Evolutionary conservation across 2,888 invertebrate genomes (phyloP).

Genomic region (Dioctria linearis): DNA sequence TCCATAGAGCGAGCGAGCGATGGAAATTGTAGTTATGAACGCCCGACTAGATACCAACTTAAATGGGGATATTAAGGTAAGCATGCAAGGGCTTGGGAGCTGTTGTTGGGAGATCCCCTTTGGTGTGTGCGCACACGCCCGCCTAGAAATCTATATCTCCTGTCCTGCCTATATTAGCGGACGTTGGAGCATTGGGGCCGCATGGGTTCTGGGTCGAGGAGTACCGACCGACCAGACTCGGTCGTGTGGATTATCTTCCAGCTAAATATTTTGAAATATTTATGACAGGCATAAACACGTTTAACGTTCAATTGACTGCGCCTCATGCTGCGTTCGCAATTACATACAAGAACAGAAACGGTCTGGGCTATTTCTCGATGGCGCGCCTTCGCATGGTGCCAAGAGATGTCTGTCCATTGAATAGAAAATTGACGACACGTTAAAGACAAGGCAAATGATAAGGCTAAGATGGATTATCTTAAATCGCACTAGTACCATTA

Average conservation of each 20-base stretch:
- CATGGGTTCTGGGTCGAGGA: constrained; percentile 6
- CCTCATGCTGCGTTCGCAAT: constrained; percentile 48
- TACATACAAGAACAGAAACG: not conserved
- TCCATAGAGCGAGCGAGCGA: constrained; percentile 1
- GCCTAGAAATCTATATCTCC: not conserved
- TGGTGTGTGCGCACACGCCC: constrained; percentile 20
- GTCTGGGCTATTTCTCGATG: not conserved
- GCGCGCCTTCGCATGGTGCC: constrained; percentile 14
- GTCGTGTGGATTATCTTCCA: constrained; percentile 50
- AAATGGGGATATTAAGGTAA: constrained; percentile 35
- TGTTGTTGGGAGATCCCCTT: not conserved
- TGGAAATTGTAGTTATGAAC: constrained; percentile 19
- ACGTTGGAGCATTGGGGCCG: not conserved
- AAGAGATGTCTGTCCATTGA: not conserved
- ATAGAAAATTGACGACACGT: constrained; percentile 41
- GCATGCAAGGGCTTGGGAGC: constrained; percentile 10
- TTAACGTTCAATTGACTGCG: constrained; percentile 49
- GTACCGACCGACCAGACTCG: not conserved
- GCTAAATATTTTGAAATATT: constrained; percentile 51
- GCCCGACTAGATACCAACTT: constrained; percentile 42
- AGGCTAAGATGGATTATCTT: constrained; percentile 33
- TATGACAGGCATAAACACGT: constrained; percentile 52
- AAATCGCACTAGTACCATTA: not conserved
- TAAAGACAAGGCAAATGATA: constrained; percentile 21
- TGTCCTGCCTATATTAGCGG: constrained; percentile 4